Conservation (phyloP, 1,140 invertebrate genomes). For the Cydia fagiglandana region DNA sequence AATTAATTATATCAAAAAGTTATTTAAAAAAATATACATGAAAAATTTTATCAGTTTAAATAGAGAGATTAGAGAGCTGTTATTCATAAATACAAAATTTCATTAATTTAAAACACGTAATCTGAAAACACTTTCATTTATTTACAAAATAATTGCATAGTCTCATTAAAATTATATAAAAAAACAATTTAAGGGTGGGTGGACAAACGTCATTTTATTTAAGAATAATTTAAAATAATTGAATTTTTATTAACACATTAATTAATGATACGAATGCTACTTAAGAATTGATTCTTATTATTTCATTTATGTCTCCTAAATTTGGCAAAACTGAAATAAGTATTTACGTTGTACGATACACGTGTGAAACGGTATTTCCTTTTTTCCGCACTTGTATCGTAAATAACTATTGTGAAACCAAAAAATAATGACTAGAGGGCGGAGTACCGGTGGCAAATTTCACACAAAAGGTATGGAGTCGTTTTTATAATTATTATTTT, state of each 20-base stretch:
- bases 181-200: conserved; percentile 2
- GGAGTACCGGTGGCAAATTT: too few species aligned
- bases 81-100: conserved; percentile 13
- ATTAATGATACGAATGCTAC: too few species aligned
- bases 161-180: neutral
- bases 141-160: conserved; percentile 17
- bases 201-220: neutral
- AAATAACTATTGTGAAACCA: too few species aligned
- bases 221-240: neutral
- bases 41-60: neutral
- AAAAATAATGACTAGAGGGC: too few species aligned
- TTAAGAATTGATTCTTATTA: too few species aligned
- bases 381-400: too few species aligned
- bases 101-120: conserved; percentile 4
- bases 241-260: neutral
- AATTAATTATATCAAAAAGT: neutral
- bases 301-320: too few species aligned
- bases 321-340: too few species aligned
- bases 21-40: neutral
- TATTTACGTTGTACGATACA: too few species aligned
- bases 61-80: conserved; percentile 37
- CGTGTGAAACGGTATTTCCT: too few species aligned
- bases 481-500: too few species aligned
- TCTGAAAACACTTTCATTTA: conserved; percentile 14
- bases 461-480: too few species aligned